Percentiles rank a stretch among this genome's conserved stretches.
Evolutionary conservation across 1,140 invertebrate species (phyloP).

Genomic region (Aphelenchoides avenae): DNA sequence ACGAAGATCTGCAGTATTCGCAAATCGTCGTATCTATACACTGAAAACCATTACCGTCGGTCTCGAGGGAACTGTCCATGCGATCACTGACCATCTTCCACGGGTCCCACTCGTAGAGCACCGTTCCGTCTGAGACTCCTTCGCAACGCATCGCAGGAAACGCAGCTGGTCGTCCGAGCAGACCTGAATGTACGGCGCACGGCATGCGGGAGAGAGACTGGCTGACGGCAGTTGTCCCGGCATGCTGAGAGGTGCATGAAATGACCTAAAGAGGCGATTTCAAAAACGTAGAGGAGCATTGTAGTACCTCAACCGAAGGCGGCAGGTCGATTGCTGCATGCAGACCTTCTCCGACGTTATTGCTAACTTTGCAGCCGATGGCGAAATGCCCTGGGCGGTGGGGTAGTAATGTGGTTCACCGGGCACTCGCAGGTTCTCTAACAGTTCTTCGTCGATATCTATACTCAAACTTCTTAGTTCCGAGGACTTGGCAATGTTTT

Average conservation of each 20-base stretch:
- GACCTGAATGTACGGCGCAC: constrained; percentile 88
- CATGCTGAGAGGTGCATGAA: constrained; percentile 76
- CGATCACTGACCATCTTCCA: constrained; percentile 58
- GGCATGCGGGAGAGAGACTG: constrained; percentile 93
- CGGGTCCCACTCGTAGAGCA: constrained; percentile 47
- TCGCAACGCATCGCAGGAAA: constrained; percentile 58
- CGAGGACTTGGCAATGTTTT: no score
- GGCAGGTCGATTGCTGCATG: constrained; percentile 27
- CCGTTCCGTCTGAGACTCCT: neutral
- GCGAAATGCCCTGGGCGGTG: constrained; percentile 9
- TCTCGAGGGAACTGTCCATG: constrained; percentile 48
- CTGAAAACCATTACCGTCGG: constrained; percentile 48
- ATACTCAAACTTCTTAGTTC: no score
- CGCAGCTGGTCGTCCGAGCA: constrained; percentile 78
- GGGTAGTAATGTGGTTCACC: constrained; percentile 27
- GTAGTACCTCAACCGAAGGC: constrained; percentile 18
- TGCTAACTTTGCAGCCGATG: constrained; percentile 24
- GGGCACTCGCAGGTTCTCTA: no score
- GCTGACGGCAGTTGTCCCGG: constrained; percentile 95
- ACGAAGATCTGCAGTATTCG: no score
- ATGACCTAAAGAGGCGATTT: constrained; percentile 17
- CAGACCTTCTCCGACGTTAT: constrained; percentile 33
- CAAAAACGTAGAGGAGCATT: neutral
- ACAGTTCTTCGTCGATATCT: no score
- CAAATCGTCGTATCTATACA: no score